Evolutionary conservation across 2,888 invertebrate genomes (phyloP).

Genomic region (Apamea sordens): DNA sequence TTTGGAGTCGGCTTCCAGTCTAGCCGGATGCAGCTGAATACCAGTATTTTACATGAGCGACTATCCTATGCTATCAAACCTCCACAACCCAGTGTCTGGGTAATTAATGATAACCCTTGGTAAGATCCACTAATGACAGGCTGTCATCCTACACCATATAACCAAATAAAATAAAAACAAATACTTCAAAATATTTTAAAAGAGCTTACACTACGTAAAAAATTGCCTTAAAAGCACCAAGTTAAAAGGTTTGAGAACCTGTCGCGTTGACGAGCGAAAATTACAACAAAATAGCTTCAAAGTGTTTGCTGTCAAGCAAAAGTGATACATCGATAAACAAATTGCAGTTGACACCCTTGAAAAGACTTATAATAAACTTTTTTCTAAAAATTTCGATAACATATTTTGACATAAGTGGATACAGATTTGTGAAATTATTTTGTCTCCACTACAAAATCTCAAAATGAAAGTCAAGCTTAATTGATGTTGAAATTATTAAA

Average conservation of each 20-base stretch:
- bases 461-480: neutral
- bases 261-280: constrained; percentile 33
- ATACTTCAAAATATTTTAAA: neutral
- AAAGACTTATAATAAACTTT: no score
- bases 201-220: neutral
- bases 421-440: neutral
- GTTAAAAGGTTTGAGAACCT: neutral
- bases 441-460: neutral
- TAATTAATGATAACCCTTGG: no score
- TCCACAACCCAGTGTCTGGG: no score
- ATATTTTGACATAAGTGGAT: neutral
- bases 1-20: no score
- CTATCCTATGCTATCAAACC: no score
- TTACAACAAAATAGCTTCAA: constrained; percentile 19
- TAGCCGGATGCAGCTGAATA: no score
- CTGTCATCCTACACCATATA: neutral
- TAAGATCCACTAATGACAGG: neutral
- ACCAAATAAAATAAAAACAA: neutral
- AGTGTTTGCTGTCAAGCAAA: constrained; percentile 36
- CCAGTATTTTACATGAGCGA: no score
- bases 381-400: neutral
- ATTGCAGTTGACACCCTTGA: constrained; percentile 30
- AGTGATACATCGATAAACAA: constrained; percentile 46
- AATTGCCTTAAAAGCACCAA: neutral
- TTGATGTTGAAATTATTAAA: neutral